Conservation (phyloP, 1,140 invertebrate genomes). For the Scaptomyza hsui region DNA sequence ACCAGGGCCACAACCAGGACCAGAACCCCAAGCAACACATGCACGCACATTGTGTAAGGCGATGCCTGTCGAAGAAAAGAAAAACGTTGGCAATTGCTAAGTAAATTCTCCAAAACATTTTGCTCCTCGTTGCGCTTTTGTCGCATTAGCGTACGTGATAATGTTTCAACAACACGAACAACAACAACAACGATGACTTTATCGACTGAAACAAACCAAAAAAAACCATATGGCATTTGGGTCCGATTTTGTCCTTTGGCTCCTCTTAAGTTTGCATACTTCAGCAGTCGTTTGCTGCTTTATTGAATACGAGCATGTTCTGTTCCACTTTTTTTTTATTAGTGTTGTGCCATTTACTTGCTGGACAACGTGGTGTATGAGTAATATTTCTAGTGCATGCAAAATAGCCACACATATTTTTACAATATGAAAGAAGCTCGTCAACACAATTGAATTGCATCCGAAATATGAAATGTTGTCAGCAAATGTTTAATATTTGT, state of each 20-base stretch:
- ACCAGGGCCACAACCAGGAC: slow-evolving; percentile 38
- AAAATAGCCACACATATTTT: background rate
- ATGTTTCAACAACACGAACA: slow-evolving; percentile 38
- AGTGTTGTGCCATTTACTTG: background rate
- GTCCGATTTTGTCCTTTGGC: slow-evolving; percentile 13
- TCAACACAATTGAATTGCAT: background rate
- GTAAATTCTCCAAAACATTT: slow-evolving; percentile 79
- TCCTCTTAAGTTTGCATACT: slow-evolving; percentile 17
- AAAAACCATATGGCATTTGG: slow-evolving; percentile 13
- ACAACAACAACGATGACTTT: slow-evolving; percentile 12
- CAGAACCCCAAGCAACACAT: slow-evolving; percentile 28
- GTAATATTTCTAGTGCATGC: background rate
- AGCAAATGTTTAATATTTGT: too few relatives aligned
- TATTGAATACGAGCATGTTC: slow-evolving; percentile 11
- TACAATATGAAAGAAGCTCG: background rate
- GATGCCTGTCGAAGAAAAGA: slow-evolving; percentile 40
- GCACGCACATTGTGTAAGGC: slow-evolving; percentile 6
- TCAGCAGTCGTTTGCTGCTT: background rate
- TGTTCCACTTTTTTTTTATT: background rate
- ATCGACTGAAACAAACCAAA: slow-evolving; percentile 9
- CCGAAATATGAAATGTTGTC: too few relatives aligned
- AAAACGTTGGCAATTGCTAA: slow-evolving; percentile 55
- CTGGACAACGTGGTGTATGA: background rate
- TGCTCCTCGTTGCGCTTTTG: slow-evolving; percentile 79
- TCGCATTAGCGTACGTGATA: slow-evolving; percentile 82